Evolutionary conservation across 2,113 vertebrate species (phyloP).

Genomic region (Poecile atricapillus): DNA sequence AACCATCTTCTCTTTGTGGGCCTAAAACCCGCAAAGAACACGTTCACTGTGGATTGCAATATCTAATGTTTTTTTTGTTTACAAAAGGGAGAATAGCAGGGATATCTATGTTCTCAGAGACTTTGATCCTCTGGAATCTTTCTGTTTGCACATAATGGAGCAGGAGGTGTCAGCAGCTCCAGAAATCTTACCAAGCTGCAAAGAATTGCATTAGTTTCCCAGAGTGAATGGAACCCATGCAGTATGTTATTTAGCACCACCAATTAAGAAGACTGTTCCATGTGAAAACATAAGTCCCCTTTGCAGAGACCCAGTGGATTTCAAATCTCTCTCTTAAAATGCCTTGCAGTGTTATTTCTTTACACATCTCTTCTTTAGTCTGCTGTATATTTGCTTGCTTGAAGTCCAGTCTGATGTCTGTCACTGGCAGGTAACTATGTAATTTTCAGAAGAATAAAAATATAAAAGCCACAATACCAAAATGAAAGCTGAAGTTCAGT

Average conservation of each 20-base stretch:
- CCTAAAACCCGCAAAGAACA: not conserved
- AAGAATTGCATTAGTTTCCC: not conserved
- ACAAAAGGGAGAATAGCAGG: not conserved
- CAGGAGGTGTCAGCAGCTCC: not conserved
- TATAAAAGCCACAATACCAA: constrained; percentile 43
- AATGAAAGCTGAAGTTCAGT: constrained; percentile 46
- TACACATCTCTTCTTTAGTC: not conserved
- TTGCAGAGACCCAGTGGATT: not conserved
- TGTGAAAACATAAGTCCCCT: not conserved
- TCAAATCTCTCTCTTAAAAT: not conserved
- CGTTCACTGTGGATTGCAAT: not conserved
- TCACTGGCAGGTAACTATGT: not conserved
- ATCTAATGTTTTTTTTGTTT: not conserved
- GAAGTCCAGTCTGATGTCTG: not conserved
- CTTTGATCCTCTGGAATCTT: not conserved
- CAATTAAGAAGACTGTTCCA: not conserved
- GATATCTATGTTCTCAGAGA: not conserved
- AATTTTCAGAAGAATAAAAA: constrained; percentile 55
- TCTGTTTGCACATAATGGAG: not conserved
- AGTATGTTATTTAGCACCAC: not conserved
- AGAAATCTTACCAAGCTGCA: not conserved
- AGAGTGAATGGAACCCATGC: not conserved
- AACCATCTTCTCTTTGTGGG: not conserved
- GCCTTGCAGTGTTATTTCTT: not conserved
- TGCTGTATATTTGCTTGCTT: not conserved